These are phyloP conservation scores for Albula goreensis DNA, from an alignment of 2,113 vertebrate species.

Conservation along the genomic window DNA sequence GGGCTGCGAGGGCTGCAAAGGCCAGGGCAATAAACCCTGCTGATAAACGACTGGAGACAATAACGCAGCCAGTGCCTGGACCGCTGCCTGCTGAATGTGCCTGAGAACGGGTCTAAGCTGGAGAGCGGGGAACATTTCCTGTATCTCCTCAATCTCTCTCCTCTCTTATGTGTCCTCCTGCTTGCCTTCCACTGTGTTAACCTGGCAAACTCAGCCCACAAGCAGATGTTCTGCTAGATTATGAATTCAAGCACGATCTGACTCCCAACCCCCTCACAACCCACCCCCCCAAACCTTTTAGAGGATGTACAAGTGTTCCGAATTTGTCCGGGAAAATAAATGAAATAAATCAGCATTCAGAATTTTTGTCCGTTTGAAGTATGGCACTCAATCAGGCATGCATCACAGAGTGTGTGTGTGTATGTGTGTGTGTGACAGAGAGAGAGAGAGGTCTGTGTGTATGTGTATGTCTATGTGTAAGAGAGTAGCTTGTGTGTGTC, in stretches of 20 bases:
- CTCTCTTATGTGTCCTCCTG: neutral
- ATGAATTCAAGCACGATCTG: neutral
- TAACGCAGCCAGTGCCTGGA: neutral
- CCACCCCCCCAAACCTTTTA: neutral
- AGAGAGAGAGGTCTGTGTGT: too few species aligned
- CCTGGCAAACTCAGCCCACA: neutral
- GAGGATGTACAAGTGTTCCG: neutral
- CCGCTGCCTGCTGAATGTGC: neutral
- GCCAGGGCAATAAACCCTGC: neutral
- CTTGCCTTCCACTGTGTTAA: neutral
- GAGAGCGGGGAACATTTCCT: neutral
- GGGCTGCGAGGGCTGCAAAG: neutral
- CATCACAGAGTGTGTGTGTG: neutral
- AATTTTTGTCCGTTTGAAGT: neutral
- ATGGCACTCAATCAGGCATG: too few species aligned
- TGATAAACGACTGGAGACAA: neutral
- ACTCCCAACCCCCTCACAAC: neutral
- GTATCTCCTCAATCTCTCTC: neutral
- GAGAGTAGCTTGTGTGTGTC: too few species aligned
- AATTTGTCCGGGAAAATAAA: neutral
- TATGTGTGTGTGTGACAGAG: too few species aligned
- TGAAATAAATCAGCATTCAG: neutral
- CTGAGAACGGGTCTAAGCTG: neutral
- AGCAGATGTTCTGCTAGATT: neutral
- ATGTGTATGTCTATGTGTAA: too few species aligned